A percentile compares a stretch with the other conserved stretches of the same genome.
Evolutionary conservation across 2,113 vertebrate genomes (phyloP).

Genomic region (Panthera tigris): DNA sequence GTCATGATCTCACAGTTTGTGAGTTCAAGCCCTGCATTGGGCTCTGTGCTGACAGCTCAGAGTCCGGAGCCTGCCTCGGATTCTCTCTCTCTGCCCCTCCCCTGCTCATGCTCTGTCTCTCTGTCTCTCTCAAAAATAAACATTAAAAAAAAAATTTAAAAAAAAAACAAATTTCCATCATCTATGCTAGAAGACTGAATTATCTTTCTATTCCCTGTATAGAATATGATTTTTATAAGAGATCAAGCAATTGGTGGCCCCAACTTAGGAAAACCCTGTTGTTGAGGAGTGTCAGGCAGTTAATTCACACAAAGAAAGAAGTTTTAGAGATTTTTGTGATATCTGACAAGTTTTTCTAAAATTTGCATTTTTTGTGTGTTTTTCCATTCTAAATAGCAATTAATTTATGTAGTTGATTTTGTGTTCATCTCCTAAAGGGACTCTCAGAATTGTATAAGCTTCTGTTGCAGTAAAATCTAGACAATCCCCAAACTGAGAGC

Average conservation of each 20-base stretch:
- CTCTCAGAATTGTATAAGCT: background rate
- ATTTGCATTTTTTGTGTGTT: background rate
- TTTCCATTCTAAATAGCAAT: slow-evolving; percentile 32
- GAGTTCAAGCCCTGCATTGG: too few relatives aligned
- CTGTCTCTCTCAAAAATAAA: too few relatives aligned
- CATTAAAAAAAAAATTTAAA: too few relatives aligned
- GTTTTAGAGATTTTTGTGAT: slow-evolving; percentile 1
- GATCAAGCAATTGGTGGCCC: background rate
- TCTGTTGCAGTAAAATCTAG: background rate
- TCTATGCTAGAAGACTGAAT: background rate
- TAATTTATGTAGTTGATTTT: background rate
- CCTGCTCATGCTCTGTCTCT: too few relatives aligned
- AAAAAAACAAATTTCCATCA: background rate
- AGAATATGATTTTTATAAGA: slow-evolving; percentile 8
- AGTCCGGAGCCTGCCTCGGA: too few relatives aligned
- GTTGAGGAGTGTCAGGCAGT: background rate
- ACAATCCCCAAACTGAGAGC: background rate
- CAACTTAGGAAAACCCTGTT: background rate
- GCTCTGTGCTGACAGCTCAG: too few relatives aligned
- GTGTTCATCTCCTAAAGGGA: background rate
- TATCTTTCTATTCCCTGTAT: background rate
- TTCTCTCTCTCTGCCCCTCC: too few relatives aligned
- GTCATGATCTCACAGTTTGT: too few relatives aligned
- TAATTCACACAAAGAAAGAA: background rate
- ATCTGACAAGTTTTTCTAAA: background rate